Evolutionary conservation across 1,140 invertebrate species (phyloP), one percentile per base, ranked within the genome.

Genomic region (Halyomorpha halys): DNA sequence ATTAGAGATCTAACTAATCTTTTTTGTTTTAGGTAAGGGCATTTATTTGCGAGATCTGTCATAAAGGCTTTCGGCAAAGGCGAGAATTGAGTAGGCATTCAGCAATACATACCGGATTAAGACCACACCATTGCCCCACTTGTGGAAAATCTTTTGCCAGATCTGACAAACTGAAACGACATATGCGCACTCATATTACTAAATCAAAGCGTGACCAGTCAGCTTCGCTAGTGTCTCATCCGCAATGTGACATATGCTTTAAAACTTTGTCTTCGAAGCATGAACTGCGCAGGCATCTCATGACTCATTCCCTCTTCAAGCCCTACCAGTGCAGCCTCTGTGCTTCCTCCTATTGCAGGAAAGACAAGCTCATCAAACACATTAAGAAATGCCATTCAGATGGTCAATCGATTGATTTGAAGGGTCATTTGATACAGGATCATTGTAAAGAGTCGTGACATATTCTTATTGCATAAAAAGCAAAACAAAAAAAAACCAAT

Each of bases 51-150:
- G 62, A 66, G 39, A 25, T 66, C 19, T 68, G 67, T 34, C 23
- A 39, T 0, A 68, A 68, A 60, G 72, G 74, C 19, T 81, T 81
- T 66, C 76, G 74, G 3, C 72, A 74, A 53, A 75, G 61, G 16
- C 59, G 67, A 27, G 61, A 66, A 25, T 53, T 69, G 11, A 62
- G 61, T 23, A 66, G 65, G 45, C 68, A 69, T 59, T 53, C 80
- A 68, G 75, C 76, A 63, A 74, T 73, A 49, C 83, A 84, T 66
- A 77, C 77, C 3, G 76, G 73, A 0, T 76, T 76, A 27, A 80
- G 79, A 66, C 73, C 76, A 1, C 81, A 81, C 69, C 72, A 71
- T 14, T 84, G 83, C 69, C 70, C 78, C 19, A 70, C 77, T 16
- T 84, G 82, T 71, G 75, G 73, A 78, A 87, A 68, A 54, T 27